These are phyloP conservation scores for Aphis craccivora DNA, from an alignment of 1,140 invertebrate species.

Conservation along the genomic window DNA sequence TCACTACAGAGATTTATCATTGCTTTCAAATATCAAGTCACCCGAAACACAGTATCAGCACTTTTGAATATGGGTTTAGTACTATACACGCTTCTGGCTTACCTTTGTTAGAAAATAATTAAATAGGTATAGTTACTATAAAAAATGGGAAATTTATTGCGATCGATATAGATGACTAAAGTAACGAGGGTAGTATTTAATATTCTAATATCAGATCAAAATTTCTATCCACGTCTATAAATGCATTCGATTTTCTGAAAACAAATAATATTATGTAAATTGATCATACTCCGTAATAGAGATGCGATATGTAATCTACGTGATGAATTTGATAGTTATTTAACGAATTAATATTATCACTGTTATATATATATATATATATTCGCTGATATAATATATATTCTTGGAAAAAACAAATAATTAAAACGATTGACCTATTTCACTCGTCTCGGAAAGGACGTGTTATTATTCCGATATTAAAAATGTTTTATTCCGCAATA, in stretches of 20 bases:
- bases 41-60: not conserved
- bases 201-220: not conserved
- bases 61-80: not conserved
- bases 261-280: not conserved
- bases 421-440: conserved; percentile 7
- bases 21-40: not conserved
- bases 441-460: not conserved
- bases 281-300: not conserved
- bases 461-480: not conserved
- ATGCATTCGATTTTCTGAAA: not conserved
- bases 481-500: not conserved
- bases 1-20: not conserved
- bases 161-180: not conserved
- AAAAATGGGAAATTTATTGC: not conserved
- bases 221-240: not conserved
- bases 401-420: not conserved
- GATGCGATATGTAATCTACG: not conserved
- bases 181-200: not conserved
- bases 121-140: not conserved
- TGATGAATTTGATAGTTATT: not conserved
- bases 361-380: not conserved
- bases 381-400: not conserved
- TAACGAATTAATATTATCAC: not conserved
- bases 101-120: not conserved
- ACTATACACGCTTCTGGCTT: not conserved